Evolutionary conservation across 2,888 invertebrate genomes (phyloP), one percentile per base, ranked within the genome.

Genomic region (Phlogophora meticulosa): DNA sequence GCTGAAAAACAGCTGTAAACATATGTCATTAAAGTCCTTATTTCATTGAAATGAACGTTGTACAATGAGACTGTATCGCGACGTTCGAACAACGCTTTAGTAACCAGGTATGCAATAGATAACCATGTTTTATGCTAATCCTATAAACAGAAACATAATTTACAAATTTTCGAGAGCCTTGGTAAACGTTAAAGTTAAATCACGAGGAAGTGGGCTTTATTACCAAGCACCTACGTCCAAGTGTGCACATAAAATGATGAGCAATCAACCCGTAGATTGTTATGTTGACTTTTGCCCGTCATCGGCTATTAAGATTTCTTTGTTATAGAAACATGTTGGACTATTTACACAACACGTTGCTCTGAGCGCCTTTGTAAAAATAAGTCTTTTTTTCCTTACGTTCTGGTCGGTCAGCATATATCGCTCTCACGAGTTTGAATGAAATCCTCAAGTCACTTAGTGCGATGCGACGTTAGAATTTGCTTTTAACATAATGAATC

Each of bases 291-390:
- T 90, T 93, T 89, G 93, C 94, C 90, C 93, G 95, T 95, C 95
- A 95, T 94, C 94, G 93, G 92, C 90, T 94, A 94, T 95, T 95
- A 95, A 95, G 95, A 94, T 91, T 93, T 94, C 95, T 94, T 95
- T 95, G 95, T 95, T 94, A 91, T 89, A 91, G 93, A 92, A 94
- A 95, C 95, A 95, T 94, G 94, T 94, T 90, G 93, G 91, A 94
- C 94, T 95, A 94, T 95, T 95, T 95, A 95, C 93, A 94, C 94
- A 95, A 94, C 95, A 95, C 94, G 93, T 83, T 89, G 91, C 91
- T 85, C 88, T 92, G 91, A 92, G 88, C 84, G 89, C 86, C 89
- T 92, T 94, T 93, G 90, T 94, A 90, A 90, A 91, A 93, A 91
- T 92, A 93, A 92, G 90, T 90, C 75, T 87, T 91, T 93, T 93